phyloP scores from a whole-genome alignment of 2,113 vertebrate species.

The Parus major region DNA sequence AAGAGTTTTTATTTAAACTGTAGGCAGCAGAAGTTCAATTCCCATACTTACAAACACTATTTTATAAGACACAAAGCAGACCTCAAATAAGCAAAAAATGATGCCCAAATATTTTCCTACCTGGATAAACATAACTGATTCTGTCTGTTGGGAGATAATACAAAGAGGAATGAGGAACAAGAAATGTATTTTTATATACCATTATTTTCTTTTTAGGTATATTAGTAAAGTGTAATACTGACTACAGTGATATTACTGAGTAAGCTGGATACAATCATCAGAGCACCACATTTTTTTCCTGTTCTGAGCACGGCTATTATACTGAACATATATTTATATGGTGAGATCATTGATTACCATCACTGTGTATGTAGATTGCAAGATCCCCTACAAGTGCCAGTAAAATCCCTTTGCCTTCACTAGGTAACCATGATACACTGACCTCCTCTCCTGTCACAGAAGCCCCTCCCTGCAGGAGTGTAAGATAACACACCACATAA shows the following conservation, averaged over 20 bases:
- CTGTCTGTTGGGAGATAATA: not conserved
- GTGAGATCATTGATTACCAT: not conserved
- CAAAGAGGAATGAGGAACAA: not conserved
- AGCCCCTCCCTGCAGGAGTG: not conserved
- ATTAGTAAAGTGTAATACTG: not conserved
- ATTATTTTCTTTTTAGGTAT: not conserved
- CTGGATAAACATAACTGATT: not conserved
- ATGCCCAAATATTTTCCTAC: not conserved
- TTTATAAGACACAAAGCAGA: not conserved
- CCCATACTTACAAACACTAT: not conserved
- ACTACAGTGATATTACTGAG: not conserved
- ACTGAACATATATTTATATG: not conserved
- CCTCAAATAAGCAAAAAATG: not conserved
- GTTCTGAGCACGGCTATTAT: not conserved
- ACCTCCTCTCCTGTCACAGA: not conserved
- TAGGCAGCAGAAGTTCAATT: not conserved
- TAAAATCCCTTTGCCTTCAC: not conserved
- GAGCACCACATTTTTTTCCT: not conserved
- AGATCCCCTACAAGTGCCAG: not conserved
- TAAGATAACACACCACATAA: not conserved
- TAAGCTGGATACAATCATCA: not conserved
- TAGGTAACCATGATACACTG: not conserved
- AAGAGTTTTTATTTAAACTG: not conserved
- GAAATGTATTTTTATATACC: not conserved
- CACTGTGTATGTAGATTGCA: fast-evolving